Evolutionary conservation across 2,113 vertebrate genomes (phyloP), one percentile per base, ranked within the genome.

Genomic region (Petrocephalus microphthalmus): DNA sequence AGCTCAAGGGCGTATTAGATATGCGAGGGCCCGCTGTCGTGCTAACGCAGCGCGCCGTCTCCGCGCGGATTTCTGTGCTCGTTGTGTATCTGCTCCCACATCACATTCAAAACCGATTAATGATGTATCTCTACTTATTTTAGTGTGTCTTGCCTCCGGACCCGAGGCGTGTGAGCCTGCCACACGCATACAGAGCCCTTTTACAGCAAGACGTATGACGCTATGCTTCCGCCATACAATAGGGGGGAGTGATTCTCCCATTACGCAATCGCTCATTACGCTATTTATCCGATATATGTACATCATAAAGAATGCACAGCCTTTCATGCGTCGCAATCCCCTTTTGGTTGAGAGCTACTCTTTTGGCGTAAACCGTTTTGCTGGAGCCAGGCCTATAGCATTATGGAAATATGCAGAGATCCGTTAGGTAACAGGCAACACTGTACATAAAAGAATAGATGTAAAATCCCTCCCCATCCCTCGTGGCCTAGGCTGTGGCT

Each of bases 1-100:
- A 90, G 87, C 91, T 53, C 49, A 22, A 52, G 89, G 90, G 86
- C 56, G 85, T 87, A 92, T 94, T 89, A 92, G 93, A 94, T 90
- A 91, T 91, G 89, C 15, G 92, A 87, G 90, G 57, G 64, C 45
- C 89, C 51, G 29, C 85, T 45, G 67, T 67, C 84, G 1, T 47
- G 7, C 42, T 88, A 71, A 84, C 22, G 25, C 89, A 85, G 84
- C 74, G 20, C 89, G 11, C 29, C 52, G 29, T 19, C 49, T 90
- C 89, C 91, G 33, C 20, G 13, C 7, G 51, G 15, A 29, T 53
- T 64, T 60, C 86, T 87, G 88, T 89, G 90, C 89, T 83, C 47
- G 85, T 5, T 49, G 86, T 88, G 25, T 51, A 78, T 78, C 60
- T 13, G 60, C 82, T 17, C 53, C 64, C 87, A 88, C 57, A 47